A percentile compares a stretch with the other conserved stretches of the same genome.
Evolutionary conservation across 1,140 invertebrate genomes (phyloP).

Genomic region (Mactra quadrangularis): DNA sequence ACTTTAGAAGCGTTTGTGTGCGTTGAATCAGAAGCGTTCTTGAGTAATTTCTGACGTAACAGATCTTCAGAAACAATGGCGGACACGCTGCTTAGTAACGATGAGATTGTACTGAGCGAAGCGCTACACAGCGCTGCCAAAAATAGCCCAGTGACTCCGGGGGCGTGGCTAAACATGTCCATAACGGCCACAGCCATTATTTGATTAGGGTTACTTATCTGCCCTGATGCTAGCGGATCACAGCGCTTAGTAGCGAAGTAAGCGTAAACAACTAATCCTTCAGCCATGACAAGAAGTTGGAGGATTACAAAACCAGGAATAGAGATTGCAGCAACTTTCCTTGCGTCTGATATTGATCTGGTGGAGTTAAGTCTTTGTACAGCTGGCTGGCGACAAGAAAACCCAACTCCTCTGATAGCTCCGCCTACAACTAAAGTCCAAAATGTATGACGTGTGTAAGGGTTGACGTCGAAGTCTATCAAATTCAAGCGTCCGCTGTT

Average conservation of each 20-base stretch:
- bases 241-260: constrained; percentile 37
- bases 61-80: constrained; percentile 35
- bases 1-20: constrained; percentile 17
- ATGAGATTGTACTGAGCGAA: constrained; percentile 46
- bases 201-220: constrained; percentile 47
- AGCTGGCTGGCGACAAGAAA: constrained; percentile 15
- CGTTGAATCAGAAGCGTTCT: background rate
- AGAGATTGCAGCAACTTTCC: constrained; percentile 25
- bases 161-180: constrained; percentile 35
- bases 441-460: constrained; percentile 28
- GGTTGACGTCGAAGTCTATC: constrained; percentile 37
- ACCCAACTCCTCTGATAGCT: background rate
- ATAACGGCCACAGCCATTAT: constrained; percentile 21
- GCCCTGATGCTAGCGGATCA: constrained; percentile 39
- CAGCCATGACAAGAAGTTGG: constrained; percentile 18
- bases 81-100: constrained; percentile 30
- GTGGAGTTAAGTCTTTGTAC: constrained; percentile 43
- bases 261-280: constrained; percentile 39
- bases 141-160: constrained; percentile 32
- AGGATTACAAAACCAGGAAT: constrained; percentile 28
- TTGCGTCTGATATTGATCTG: constrained; percentile 21
- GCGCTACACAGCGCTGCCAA: constrained; percentile 34
- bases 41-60: background rate
- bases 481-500: constrained; percentile 17
- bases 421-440: constrained; percentile 42